Evolutionary conservation across 2,113 vertebrate genomes (phyloP).

Genomic region (Pelobates fuscus): DNA sequence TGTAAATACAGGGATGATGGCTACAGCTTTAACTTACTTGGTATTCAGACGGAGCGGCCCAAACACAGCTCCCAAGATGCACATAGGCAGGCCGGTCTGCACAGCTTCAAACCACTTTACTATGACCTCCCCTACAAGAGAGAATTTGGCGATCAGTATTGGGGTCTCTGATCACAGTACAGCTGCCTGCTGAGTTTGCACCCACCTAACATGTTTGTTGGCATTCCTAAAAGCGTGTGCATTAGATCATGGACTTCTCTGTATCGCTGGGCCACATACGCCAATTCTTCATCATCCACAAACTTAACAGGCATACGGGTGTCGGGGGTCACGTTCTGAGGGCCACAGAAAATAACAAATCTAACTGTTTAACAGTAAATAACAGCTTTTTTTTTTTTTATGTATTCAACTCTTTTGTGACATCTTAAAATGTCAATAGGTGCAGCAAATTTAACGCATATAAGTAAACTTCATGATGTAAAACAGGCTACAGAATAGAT

Average conservation of each 20-base stretch:
- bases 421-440: too few relatives aligned
- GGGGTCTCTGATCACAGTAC: background rate
- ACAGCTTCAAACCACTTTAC: constrained; percentile 95
- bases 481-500: too few relatives aligned
- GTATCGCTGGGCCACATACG: constrained; percentile 92
- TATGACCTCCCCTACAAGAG: constrained; percentile 82
- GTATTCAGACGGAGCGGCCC: constrained; percentile 81
- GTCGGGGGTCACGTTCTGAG: constrained; percentile 88
- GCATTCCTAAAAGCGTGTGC: constrained; percentile 93
- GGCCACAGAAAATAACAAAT: background rate
- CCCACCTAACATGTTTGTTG: constrained; percentile 94
- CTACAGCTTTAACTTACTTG: constrained; percentile 65
- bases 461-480: too few relatives aligned
- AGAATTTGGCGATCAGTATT: background rate
- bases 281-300: constrained; percentile 90
- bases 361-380: too few relatives aligned
- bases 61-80: constrained; percentile 82
- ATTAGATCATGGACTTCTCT: constrained; percentile 91
- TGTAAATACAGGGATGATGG: too few relatives aligned
- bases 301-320: constrained; percentile 85
- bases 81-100: constrained; percentile 95
- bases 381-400: too few relatives aligned
- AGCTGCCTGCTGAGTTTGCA: background rate
- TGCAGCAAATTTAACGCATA: too few relatives aligned
- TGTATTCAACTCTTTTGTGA: too few relatives aligned